Percentiles rank a stretch among this genome's conserved stretches.
These are phyloP conservation scores for Pegea sp. DNA, from an alignment of 23 tunicate genomes.

Conservation along the genomic window DNA sequence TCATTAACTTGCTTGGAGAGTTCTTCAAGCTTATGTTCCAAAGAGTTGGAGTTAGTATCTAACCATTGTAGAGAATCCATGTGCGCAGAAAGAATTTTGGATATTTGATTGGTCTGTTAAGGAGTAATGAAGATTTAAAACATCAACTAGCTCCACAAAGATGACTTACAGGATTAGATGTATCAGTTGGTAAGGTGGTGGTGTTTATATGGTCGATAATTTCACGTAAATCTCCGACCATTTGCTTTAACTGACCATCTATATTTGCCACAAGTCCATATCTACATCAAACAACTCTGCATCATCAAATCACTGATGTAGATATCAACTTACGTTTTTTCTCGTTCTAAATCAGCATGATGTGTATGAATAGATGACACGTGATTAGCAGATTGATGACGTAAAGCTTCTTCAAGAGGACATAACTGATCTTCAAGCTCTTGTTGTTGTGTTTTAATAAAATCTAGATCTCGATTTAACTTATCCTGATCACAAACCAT, in stretches of 20 bases:
- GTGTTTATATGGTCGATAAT: constrained; percentile 84
- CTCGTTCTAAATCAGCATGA: constrained; percentile 88
- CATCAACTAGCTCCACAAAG: not conserved
- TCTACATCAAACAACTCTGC: constrained; percentile 5
- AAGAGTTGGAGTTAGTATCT: constrained; percentile 67
- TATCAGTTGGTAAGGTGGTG: constrained; percentile 30
- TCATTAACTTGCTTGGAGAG: constrained; percentile 49
- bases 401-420: constrained; percentile 62
- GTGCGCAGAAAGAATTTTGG: constrained; percentile 74
- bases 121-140: not conserved
- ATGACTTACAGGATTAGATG: constrained; percentile 38
- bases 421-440: constrained; percentile 57
- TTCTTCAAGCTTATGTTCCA: constrained; percentile 56
- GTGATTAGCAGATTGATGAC: constrained; percentile 27
- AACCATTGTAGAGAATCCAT: constrained; percentile 96
- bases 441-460: constrained; percentile 48
- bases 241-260: constrained; percentile 68
- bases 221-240: constrained; percentile 69
- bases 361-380: constrained; percentile 70
- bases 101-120: constrained; percentile 52
- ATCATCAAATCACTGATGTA: not conserved
- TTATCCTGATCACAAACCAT: constrained; percentile 45
- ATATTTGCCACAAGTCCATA: constrained; percentile 67
- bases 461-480: constrained; percentile 56
- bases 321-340: constrained; percentile 45